Base-by-base conservation (phyloP, 1,140 invertebrate species). In the Leptinotarsa undecemlineata region DNA sequence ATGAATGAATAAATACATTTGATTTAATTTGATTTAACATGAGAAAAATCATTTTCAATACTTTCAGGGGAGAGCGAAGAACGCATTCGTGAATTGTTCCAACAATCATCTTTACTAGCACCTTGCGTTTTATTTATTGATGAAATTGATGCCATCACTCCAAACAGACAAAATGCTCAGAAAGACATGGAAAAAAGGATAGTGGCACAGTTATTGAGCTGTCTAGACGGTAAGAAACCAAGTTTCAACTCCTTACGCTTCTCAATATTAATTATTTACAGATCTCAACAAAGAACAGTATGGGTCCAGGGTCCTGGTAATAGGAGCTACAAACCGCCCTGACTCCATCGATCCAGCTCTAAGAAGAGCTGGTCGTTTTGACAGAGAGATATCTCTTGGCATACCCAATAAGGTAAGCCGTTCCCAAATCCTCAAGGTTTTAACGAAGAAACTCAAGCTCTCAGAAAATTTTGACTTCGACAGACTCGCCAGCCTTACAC, bases 121-220 rank as follows among this genome's bases (percentile, higher is more conserved):
- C 95, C 95, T 0, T 95, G 95, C 85, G 89, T 98, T 26, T 85
- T 98, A n/a, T 96, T 98, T 79, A 92, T 98, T 72, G 97, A 98
- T 86, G 95, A 98, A 87, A 94, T 98, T 71, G 97, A 98, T 88
- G 91, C 94, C 26, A 92, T 98, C 72, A 94, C 93, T 48, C 92
- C 92, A 14, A 95, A 94, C 78, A 89, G 96, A 83, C 92, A 97
- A 74, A 93, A 90, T 77, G 94, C 96, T 1, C 93, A 95, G 79
- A 94, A 94, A 84, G 96, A 97, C 83, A 99, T 99, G 96, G 96
- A 99, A 82, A 89, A 92, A 77, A 87, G 97, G 79, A 97, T 99
- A 85, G 97, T 99, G 4, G 91, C 96, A 19, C 97, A 99, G 85
- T 86, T 99, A 48, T 86, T 97, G 6, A 90, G 91, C 11, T 96